Conservation (phyloP, 2,797 vertebrate genomes). For the Podarcis lilfordi region DNA sequence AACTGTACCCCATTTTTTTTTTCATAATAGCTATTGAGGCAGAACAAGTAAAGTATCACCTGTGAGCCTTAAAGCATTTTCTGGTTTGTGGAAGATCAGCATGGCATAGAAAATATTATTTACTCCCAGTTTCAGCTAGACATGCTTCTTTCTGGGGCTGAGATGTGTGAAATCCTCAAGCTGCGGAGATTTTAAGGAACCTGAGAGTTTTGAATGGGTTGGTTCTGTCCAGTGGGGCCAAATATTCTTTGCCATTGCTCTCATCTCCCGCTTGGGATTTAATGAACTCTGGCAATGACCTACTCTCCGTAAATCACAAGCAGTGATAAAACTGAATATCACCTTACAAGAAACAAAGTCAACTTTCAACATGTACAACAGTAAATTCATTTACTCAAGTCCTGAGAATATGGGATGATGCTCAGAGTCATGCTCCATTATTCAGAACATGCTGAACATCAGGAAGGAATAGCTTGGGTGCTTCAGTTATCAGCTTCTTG, state of each 20-base stretch:
- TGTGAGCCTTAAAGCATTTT: slow-evolving; percentile 28
- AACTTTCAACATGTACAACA: background rate
- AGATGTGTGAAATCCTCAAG: background rate
- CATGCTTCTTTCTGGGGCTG: background rate
- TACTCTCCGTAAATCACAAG: background rate
- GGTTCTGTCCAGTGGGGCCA: background rate
- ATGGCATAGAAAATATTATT: background rate
- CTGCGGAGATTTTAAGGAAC: background rate
- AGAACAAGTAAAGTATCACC: slow-evolving; percentile 54
- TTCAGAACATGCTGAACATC: background rate
- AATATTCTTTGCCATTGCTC: background rate
- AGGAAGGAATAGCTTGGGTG: too few species aligned
- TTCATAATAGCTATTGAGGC: slow-evolving; percentile 67
- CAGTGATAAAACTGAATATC: slow-evolving; percentile 1
- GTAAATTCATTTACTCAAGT: background rate
- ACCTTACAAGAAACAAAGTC: background rate
- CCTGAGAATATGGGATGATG: background rate
- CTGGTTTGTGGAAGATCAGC: slow-evolving; percentile 28
- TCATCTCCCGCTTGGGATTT: slow-evolving; percentile 19
- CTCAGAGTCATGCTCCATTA: background rate
- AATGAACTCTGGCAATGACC: slow-evolving; percentile 55
- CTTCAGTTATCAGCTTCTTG: too few species aligned
- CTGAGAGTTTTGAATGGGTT: background rate
- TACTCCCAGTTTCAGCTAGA: background rate
- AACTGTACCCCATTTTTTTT: slow-evolving; percentile 49